Base-by-base conservation (phyloP, 2,113 vertebrate species). In the Pluvianellus socialis region DNA sequence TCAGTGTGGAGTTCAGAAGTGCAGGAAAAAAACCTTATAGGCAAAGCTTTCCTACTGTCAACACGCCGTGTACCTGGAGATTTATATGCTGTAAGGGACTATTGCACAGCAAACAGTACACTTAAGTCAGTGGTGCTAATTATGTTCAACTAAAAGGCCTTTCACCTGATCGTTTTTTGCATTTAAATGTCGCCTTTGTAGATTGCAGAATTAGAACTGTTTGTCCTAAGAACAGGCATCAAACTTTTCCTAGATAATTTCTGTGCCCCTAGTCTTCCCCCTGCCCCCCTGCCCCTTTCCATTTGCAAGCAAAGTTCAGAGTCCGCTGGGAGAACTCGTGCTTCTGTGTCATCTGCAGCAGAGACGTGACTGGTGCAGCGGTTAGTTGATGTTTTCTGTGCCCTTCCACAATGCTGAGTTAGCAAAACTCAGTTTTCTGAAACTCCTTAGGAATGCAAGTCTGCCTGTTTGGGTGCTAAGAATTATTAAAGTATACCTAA, bases 1-100 rank as follows among this genome's bases (percentile, higher is more conserved):
- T 94, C 97, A 98, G 5, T 99, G 99, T 68, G 98, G 98, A 30
- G 94, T 97, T 85, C 95, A 97, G 55, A 97, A 92, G 44, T 99
- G 99, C 94, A 98, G 91, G n/a, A 98, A 98, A 66, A 97, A 95
- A 82, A 98, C 98, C 61, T 68, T 98, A 80, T 98, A 98, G 85
- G 24, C 56, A 73, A 79, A 47, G 38, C 32, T 91, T 92, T 94
- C 17, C 63, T 88, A 9, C 38, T 72, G n/a, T 59, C n/a, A 82
- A 15, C 35, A 53, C 33, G 6, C 56, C 22, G 5, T 8, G 15
- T 59, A 81, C 47, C 33, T 77, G 28, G 55, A 47, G 55, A 62
- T 85, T 81, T 70, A 27, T n/a, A 15, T 55, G 23, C 86, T 86
- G 81, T 38, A 96, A 94, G 35, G 26, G 49, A 52, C 56, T 76